A percentile compares a stretch with the other conserved stretches of the same genome.
These are phyloP conservation scores for Pipra filicauda DNA, from an alignment of 2,113 vertebrate species.

Conservation along the genomic window DNA sequence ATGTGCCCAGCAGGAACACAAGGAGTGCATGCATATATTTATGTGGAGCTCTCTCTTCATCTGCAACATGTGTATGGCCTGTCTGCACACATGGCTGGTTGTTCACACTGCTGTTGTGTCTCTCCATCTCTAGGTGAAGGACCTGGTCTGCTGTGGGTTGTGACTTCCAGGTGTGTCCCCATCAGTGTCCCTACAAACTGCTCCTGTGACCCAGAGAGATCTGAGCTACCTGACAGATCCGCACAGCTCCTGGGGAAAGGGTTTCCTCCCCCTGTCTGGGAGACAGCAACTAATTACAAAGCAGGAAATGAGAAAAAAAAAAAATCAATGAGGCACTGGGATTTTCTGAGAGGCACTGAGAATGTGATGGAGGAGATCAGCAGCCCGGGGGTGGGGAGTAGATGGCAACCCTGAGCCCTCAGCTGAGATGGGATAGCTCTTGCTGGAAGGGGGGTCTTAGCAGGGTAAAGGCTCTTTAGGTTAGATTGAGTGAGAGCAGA, in stretches of 20 bases:
- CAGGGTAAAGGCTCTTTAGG: neutral
- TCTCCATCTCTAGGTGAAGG: neutral
- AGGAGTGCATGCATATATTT: accelerated
- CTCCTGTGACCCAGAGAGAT: neutral
- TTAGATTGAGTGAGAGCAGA: neutral
- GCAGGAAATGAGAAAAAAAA: neutral
- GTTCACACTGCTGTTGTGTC: neutral
- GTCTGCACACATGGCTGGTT: neutral
- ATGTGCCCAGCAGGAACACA: neutral
- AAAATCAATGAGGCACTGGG: neutral
- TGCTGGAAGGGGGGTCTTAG: neutral
- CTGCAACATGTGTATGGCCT: neutral
- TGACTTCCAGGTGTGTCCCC: accelerated
- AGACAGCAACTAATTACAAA: neutral
- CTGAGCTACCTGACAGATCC: neutral
- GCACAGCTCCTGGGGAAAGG: neutral
- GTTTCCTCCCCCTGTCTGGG: neutral
- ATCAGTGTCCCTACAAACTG: neutral
- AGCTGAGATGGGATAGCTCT: neutral
- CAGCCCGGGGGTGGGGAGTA: neutral
- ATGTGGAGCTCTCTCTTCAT: neutral
- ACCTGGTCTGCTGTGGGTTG: neutral
- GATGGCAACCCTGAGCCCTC: neutral
- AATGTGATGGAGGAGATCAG: neutral
- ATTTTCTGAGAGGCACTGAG: neutral